These are phyloP conservation scores for Phyllostomus discolor DNA, from an alignment of 2,113 vertebrate genomes.

Conservation along the genomic window DNA sequence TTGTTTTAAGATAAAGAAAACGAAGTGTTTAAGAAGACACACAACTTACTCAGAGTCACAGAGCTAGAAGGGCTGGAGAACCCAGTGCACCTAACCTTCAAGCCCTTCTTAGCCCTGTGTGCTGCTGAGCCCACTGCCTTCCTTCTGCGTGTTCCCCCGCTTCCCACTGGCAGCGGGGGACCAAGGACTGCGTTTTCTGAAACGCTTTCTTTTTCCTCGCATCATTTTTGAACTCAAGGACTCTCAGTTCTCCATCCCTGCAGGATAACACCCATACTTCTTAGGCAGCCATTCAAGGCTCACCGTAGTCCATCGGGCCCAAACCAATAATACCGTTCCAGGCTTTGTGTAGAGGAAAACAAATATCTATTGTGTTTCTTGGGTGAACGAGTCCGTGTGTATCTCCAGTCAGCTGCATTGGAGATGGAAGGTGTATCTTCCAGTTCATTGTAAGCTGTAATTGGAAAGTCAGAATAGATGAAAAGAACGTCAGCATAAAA, in stretches of 20 bases:
- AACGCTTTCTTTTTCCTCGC: not conserved
- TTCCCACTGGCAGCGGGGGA: not conserved
- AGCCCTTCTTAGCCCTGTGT: not conserved
- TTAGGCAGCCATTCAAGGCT: not conserved
- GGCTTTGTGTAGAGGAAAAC: not conserved
- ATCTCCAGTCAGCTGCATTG: not conserved
- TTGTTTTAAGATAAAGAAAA: not conserved
- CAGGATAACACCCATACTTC: not conserved
- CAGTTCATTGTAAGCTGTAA: not conserved
- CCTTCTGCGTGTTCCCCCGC: not conserved
- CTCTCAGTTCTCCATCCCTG: not conserved
- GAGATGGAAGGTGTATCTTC: not conserved
- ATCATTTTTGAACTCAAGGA: not conserved
- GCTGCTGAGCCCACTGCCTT: not conserved
- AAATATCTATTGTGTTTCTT: not conserved
- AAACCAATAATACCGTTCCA: not conserved
- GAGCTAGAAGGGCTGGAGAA: not conserved
- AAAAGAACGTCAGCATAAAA: constrained; percentile 3
- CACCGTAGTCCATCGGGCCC: not conserved
- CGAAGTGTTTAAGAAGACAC: not conserved
- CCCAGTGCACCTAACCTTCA: not conserved
- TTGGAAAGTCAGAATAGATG: not conserved
- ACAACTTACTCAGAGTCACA: not conserved
- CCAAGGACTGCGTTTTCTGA: not conserved
- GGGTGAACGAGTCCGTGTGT: not conserved